Percentiles rank a stretch among this genome's conserved stretches.
Evolutionary conservation across 2,888 invertebrate genomes (phyloP).

Genomic region (Teleiodes luculella): DNA sequence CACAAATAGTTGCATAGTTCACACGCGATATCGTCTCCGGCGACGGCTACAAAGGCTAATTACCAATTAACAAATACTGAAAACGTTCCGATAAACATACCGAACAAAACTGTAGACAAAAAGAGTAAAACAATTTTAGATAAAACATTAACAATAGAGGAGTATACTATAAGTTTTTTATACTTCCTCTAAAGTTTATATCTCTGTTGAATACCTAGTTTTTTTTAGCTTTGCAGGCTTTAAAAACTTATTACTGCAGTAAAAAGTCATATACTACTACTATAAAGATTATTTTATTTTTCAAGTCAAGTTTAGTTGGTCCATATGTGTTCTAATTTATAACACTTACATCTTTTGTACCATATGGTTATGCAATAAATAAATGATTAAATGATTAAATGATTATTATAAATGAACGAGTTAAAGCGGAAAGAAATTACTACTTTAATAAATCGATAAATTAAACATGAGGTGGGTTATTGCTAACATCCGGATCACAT

Average conservation of each 20-base stretch:
- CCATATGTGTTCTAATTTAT: no score
- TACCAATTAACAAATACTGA: not conserved
- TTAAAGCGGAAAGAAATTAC: not conserved
- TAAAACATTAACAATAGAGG: not conserved
- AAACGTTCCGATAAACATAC: not conserved
- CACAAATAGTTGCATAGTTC: not conserved
- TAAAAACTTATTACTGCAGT: no score
- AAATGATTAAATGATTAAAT: not conserved
- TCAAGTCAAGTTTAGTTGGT: no score
- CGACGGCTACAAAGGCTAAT: conserved; percentile 5
- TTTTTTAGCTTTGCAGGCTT: no score
- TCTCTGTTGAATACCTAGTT: no score
- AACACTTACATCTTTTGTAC: no score
- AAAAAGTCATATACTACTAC: no score
- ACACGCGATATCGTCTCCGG: conserved; percentile 8
- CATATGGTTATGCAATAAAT: no score
- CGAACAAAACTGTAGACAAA: conserved; percentile 1
- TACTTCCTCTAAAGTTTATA: not conserved
- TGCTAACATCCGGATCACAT: not conserved
- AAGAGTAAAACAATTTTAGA: not conserved
- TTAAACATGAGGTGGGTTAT: not conserved
- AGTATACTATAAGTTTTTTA: not conserved
- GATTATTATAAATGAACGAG: not conserved
- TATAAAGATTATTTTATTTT: no score
- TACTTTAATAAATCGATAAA: not conserved